Conservation (phyloP, 2,113 vertebrate genomes). For the Sisor rabdophorus region DNA sequence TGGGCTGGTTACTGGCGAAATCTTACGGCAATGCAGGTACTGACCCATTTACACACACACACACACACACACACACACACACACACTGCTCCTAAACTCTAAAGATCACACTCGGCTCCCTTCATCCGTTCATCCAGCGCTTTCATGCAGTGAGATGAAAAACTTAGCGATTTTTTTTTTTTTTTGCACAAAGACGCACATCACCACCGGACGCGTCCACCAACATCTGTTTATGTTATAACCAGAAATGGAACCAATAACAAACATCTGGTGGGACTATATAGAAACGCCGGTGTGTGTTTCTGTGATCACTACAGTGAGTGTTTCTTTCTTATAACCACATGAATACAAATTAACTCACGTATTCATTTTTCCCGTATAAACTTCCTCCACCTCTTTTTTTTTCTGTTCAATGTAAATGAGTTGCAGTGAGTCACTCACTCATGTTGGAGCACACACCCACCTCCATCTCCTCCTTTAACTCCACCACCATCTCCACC, state of each 20-base stretch:
- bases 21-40: constrained; percentile 85
- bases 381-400: background rate
- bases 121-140: constrained; percentile 7
- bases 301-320: too few relatives aligned
- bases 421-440: constrained; percentile 6
- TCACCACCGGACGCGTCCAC: constrained; percentile 41
- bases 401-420: constrained; percentile 5
- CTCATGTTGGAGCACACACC: background rate
- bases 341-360: too few relatives aligned
- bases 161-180: constrained; percentile 61
- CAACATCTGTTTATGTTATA: constrained; percentile 38
- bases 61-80: constrained; percentile 6
- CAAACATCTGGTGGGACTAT: too few relatives aligned
- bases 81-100: background rate
- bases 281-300: too few relatives aligned
- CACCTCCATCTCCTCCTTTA: too few relatives aligned
- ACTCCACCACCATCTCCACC: too few relatives aligned
- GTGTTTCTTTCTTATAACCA: too few relatives aligned
- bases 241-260: too few relatives aligned
- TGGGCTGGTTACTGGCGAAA: constrained; percentile 83
- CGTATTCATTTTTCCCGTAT: too few relatives aligned
- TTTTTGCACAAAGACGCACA: constrained; percentile 54
- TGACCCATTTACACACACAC: constrained; percentile 6
- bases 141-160: constrained; percentile 50
- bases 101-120: background rate